Percentiles rank a stretch among this genome's conserved stretches.
phyloP scores from a whole-genome alignment of 1,140 invertebrate species.

The Uloborus diversus region DNA sequence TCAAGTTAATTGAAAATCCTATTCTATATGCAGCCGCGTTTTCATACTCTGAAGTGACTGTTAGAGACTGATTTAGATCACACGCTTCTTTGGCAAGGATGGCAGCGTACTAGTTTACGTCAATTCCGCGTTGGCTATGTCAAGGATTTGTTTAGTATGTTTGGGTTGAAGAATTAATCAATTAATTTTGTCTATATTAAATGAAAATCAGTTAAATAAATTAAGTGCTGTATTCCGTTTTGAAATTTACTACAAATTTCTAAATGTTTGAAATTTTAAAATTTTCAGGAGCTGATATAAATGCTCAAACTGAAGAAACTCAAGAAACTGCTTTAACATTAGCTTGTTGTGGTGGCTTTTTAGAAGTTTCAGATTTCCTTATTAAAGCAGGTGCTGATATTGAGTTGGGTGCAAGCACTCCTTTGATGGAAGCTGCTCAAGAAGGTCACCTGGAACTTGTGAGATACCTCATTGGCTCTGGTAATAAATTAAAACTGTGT shows the following conservation, averaged over 20 bases:
- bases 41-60: too few species aligned
- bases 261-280: not conserved
- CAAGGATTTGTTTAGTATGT: too few species aligned
- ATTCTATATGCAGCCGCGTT: too few species aligned
- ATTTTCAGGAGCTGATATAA: slow-evolving; percentile 86
- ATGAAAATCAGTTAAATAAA: too few species aligned
- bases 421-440: slow-evolving; percentile 97
- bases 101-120: too few species aligned
- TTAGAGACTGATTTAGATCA: too few species aligned
- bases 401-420: slow-evolving; percentile 94
- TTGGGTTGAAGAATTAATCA: too few species aligned
- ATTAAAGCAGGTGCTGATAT: slow-evolving; percentile 95
- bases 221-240: too few species aligned
- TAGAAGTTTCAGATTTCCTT: slow-evolving; percentile 96
- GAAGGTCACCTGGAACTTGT: slow-evolving; percentile 96
- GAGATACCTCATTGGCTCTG: slow-evolving; percentile 79
- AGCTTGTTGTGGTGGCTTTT: slow-evolving; percentile 96
- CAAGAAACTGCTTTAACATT: slow-evolving; percentile 97
- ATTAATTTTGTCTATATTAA: too few species aligned
- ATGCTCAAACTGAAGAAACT: slow-evolving; percentile 97
- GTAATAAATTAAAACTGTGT: slow-evolving; percentile 57
- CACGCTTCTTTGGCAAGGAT: too few species aligned
- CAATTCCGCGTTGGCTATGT: too few species aligned
- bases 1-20: too few species aligned
- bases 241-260: not conserved